A percentile compares a stretch with the other conserved stretches of the same genome.
Conservation (phyloP, 1,140 invertebrate genomes). For the Bombus impatiens region DNA sequence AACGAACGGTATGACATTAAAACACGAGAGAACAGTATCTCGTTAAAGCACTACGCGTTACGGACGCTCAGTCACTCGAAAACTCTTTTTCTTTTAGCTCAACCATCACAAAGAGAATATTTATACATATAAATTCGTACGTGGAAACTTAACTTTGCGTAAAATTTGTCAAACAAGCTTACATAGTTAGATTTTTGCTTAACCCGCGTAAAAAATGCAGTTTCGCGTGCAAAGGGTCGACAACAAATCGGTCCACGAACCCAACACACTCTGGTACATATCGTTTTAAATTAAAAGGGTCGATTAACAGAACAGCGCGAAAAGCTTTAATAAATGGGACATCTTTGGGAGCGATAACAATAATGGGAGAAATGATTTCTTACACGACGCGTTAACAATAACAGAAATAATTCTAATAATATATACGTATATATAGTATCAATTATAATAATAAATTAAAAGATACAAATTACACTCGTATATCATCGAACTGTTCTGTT, state of each 20-base stretch:
- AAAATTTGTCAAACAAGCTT: conserved; percentile 43
- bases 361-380: conserved; percentile 56
- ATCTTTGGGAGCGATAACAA: conserved; percentile 55
- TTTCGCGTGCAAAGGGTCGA: conserved; percentile 43
- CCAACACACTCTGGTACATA: conserved; percentile 50
- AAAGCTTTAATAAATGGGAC: conserved; percentile 15
- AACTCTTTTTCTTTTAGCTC: background rate
- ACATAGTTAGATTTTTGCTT: background rate
- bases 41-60: background rate
- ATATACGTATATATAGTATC: conserved; percentile 34
- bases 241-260: conserved; percentile 22
- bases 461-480: conserved; percentile 32
- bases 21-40: conserved; percentile 12
- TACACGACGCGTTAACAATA: conserved; percentile 61
- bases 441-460: conserved; percentile 61
- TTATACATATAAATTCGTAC: conserved; percentile 54
- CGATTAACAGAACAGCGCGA: conserved; percentile 52
- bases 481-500: conserved; percentile 57
- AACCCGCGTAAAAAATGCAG: background rate
- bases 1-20: conserved; percentile 1
- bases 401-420: conserved; percentile 55
- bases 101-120: conserved; percentile 44
- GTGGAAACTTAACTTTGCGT: conserved; percentile 43
- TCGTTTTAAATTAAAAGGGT: conserved; percentile 5
- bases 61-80: conserved; percentile 5